Percentiles rank a stretch among this genome's conserved stretches.
Conservation (phyloP, 2,113 vertebrate species). For the Smithornis capensis region DNA sequence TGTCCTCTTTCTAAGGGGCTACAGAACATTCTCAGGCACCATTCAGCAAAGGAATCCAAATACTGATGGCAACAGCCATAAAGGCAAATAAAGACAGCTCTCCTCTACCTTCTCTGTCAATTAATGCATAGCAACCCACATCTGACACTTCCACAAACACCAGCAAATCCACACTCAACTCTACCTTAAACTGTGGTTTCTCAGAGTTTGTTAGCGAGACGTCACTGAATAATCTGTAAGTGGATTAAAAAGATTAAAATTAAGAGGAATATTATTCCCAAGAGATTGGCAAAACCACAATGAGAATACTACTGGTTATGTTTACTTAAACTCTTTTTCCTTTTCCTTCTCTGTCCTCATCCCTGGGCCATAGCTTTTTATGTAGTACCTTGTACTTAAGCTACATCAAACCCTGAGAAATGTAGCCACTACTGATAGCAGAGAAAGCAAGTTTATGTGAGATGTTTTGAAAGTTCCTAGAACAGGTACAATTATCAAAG, state of each 20-base stretch:
- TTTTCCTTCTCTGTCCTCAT: not conserved
- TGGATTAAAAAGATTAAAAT: not conserved
- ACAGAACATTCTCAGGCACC: accelerated
- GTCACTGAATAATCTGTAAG: constrained; percentile 88
- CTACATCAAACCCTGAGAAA: not conserved
- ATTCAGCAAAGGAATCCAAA: not conserved
- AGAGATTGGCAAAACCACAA: not conserved
- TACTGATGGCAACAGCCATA: not conserved
- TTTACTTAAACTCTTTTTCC: not conserved
- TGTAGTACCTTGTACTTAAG: not conserved
- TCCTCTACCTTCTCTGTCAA: not conserved
- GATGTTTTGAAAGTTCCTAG: not conserved
- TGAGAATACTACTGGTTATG: not conserved
- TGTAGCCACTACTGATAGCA: not conserved
- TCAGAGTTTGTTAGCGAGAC: constrained; percentile 86
- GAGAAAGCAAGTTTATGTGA: not conserved
- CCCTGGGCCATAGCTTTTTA: not conserved
- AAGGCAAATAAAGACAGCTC: not conserved
- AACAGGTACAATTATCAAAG: not conserved
- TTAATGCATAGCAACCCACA: not conserved
- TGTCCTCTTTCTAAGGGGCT: not conserved
- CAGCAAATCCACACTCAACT: not conserved
- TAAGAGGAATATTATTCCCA: not conserved
- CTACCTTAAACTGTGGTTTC: constrained; percentile 94
- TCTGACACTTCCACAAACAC: not conserved